phyloP scores from a whole-genome alignment of 1,140 invertebrate species.

The Cryptotermes secundus region DNA sequence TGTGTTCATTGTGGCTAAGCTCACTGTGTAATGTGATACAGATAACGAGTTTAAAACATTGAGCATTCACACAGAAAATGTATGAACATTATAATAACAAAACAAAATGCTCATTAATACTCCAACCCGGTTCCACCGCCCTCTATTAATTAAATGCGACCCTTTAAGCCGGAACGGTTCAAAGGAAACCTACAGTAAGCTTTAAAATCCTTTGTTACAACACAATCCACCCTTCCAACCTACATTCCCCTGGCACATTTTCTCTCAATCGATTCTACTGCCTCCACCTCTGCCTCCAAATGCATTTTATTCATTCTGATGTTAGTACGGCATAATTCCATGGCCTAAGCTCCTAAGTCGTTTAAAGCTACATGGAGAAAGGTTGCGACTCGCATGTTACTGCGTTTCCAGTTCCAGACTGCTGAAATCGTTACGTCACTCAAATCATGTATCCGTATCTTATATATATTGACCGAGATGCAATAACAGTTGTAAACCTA shows the following conservation, averaged over 20 bases:
- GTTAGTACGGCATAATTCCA: not conserved
- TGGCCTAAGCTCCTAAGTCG: not conserved
- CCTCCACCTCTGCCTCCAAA: not conserved
- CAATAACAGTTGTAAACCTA: too few relatives aligned
- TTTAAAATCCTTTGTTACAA: not conserved
- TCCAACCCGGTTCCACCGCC: not conserved
- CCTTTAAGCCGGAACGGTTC: not conserved
- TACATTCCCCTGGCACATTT: not conserved
- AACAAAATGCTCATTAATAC: constrained; percentile 6
- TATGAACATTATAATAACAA: not conserved
- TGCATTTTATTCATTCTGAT: not conserved
- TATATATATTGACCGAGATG: too few relatives aligned
- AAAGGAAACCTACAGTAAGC: not conserved
- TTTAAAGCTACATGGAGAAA: not conserved
- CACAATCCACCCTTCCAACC: not conserved
- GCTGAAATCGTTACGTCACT: not conserved
- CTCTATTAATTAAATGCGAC: constrained; percentile 4
- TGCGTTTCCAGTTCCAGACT: not conserved
- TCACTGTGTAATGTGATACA: not conserved
- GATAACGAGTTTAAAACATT: not conserved
- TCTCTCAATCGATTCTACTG: not conserved
- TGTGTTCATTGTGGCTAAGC: too few relatives aligned
- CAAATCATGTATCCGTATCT: too few relatives aligned
- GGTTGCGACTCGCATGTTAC: not conserved
- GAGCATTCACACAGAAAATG: not conserved